phyloP scores from a whole-genome alignment of 23 tunicate species.

The Halocynthia aurantium region DNA sequence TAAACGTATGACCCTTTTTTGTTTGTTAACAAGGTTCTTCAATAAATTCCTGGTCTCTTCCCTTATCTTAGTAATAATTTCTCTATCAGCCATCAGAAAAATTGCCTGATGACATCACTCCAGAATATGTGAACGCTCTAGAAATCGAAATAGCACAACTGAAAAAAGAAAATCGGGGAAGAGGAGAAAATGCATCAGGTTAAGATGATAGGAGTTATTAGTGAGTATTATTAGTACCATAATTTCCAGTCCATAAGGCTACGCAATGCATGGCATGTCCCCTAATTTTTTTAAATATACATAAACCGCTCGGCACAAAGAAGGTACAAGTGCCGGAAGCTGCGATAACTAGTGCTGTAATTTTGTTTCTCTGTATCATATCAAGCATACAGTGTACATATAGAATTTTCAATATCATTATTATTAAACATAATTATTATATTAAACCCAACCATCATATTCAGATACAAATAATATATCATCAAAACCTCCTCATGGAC shows the following conservation, averaged over 20 bases:
- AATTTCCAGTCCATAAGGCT: background rate
- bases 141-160: constrained; percentile 50
- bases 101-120: background rate
- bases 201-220: background rate
- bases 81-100: background rate
- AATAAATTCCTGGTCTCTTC: background rate
- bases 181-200: constrained; percentile 23
- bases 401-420: no score
- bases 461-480: background rate
- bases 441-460: no score
- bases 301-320: background rate
- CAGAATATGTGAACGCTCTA: constrained; percentile 21
- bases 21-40: no score
- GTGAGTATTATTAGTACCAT: background rate
- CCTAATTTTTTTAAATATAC: background rate
- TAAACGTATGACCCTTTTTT: no score
- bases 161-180: constrained; percentile 37
- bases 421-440: no score
- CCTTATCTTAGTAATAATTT: background rate
- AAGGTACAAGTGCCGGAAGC: background rate
- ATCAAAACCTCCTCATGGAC: background rate
- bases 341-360: no score
- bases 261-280: background rate
- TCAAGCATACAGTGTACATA: no score
- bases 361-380: no score